These are phyloP conservation scores for Epizoanthus scotinus DNA, from an alignment of 92 coral and sea anemone species.

Conservation along the genomic window DNA sequence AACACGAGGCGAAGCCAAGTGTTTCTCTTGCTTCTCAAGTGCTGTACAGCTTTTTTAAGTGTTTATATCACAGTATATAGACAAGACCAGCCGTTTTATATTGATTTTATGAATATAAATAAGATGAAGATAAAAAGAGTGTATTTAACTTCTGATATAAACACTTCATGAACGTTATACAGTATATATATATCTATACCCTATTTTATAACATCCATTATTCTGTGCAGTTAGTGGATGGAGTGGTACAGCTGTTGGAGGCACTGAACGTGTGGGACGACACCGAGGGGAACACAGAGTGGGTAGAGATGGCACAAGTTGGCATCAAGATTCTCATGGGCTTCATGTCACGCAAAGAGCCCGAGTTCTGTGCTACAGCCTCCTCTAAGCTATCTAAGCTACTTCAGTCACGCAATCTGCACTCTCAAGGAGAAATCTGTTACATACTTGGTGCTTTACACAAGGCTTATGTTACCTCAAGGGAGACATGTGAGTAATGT, in stretches of 20 bases:
- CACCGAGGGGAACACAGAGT: constrained; percentile 69
- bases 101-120: too few relatives aligned
- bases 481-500: constrained; percentile 64
- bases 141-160: too few relatives aligned
- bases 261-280: constrained; percentile 93
- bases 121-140: too few relatives aligned
- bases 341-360: constrained; percentile 75
- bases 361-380: constrained; percentile 92
- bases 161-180: too few relatives aligned
- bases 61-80: too few relatives aligned
- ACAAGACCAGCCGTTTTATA: too few relatives aligned
- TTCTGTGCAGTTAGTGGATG: constrained; percentile 77
- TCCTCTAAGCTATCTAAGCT: constrained; percentile 93
- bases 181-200: too few relatives aligned
- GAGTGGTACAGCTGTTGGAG: constrained; percentile 86
- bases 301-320: constrained; percentile 97
- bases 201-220: not conserved
- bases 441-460: constrained; percentile 81
- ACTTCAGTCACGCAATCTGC: constrained; percentile 71
- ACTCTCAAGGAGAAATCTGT: constrained; percentile 93
- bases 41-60: too few relatives aligned
- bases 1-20: too few relatives aligned
- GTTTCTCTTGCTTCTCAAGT: too few relatives aligned
- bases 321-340: constrained; percentile 88
- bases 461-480: constrained; percentile 84